These are phyloP conservation scores for Tolmerus cingulatus DNA, from an alignment of 2,888 invertebrate genomes.

Conservation along the genomic window DNA sequence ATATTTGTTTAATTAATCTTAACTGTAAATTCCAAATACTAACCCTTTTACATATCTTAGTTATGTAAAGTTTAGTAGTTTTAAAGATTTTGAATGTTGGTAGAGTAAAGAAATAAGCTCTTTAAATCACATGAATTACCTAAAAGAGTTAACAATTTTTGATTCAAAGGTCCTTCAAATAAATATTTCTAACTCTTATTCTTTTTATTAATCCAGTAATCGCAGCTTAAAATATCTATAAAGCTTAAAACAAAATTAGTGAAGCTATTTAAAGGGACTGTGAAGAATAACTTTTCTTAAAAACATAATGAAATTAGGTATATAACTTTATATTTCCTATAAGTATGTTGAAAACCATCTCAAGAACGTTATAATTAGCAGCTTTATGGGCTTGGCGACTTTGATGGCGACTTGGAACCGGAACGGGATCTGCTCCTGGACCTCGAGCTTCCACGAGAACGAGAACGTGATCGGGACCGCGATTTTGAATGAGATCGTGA, in stretches of 20 bases:
- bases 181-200: background rate
- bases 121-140: too few relatives aligned
- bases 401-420: conserved; percentile 38
- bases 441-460: background rate
- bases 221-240: background rate
- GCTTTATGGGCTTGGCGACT: conserved; percentile 27
- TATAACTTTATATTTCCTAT: background rate
- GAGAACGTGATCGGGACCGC: conserved; percentile 17
- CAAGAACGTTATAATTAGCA: background rate
- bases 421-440: background rate
- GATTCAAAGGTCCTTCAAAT: background rate
- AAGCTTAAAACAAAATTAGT: background rate
- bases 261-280: background rate
- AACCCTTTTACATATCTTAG: too few relatives aligned
- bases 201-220: background rate
- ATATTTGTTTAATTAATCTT: too few relatives aligned
- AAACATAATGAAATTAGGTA: background rate
- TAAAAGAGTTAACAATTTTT: too few relatives aligned
- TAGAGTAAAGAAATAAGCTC: too few relatives aligned
- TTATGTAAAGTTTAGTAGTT: too few relatives aligned
- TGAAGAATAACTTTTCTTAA: background rate
- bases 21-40: too few relatives aligned
- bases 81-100: too few relatives aligned
- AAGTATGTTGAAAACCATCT: background rate
- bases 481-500: conserved; percentile 50